These are phyloP conservation scores for Aphaenogaster ashmeadi DNA, from an alignment of 1,140 invertebrate genomes.

Conservation along the genomic window DNA sequence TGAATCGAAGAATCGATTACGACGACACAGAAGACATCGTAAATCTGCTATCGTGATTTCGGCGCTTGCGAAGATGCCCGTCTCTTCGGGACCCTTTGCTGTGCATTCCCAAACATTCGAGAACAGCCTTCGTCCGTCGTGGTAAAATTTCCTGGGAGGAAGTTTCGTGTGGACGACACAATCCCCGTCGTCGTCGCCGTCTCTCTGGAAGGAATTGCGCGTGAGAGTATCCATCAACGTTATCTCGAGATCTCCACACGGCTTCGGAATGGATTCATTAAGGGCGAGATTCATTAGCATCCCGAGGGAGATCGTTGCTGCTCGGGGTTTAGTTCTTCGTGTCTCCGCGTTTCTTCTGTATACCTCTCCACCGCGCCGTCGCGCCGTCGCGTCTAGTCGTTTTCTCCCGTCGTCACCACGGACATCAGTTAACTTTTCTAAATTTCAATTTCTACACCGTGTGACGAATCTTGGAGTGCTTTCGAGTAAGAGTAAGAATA, in stretches of 20 bases:
- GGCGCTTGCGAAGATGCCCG: background rate
- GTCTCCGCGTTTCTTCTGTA: constrained; percentile 48
- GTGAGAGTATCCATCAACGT: constrained; percentile 77
- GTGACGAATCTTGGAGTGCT: background rate
- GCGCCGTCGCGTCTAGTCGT: constrained; percentile 3
- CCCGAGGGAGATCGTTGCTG: constrained; percentile 59
- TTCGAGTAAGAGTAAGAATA: background rate
- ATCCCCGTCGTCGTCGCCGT: constrained; percentile 40
- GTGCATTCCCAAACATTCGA: constrained; percentile 12
- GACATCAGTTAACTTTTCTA: background rate
- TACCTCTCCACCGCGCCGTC: background rate
- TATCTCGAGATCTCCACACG: constrained; percentile 77
- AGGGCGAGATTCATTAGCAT: constrained; percentile 78
- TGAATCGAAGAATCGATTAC: constrained; percentile 54
- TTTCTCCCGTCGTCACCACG: background rate
- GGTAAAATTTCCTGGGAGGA: constrained; percentile 35
- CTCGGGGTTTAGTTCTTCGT: constrained; percentile 26
- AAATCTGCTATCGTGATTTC: constrained; percentile 48
- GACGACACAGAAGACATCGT: constrained; percentile 45
- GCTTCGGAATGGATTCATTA: constrained; percentile 79
- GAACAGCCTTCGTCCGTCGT: background rate
- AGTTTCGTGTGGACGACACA: constrained; percentile 49
- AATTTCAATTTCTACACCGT: background rate
- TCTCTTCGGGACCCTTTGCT: background rate
- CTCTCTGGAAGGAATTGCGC: constrained; percentile 52